Conservation (phyloP, 2,113 vertebrate genomes). For the Xiphias gladius region DNA sequence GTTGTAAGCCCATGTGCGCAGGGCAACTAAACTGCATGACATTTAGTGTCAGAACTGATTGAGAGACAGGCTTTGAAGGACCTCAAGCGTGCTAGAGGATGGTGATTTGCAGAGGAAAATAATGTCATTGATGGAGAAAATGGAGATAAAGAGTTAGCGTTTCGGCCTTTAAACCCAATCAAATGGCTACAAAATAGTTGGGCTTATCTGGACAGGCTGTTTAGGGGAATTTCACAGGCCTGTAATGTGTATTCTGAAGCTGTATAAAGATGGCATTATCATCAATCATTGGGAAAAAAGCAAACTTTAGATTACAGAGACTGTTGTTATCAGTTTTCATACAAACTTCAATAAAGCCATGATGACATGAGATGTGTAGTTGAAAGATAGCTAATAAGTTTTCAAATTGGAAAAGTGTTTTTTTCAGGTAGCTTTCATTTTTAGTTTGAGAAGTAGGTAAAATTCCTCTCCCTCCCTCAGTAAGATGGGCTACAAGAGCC, state of each 20-base stretch:
- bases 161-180: too few species aligned
- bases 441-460: neutral
- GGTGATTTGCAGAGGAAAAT: neutral
- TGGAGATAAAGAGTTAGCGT: neutral
- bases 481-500: neutral
- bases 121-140: neutral
- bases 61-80: neutral
- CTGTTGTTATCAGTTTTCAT: neutral
- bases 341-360: neutral
- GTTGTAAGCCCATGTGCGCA: neutral
- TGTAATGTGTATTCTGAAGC: neutral
- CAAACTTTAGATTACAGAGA: neutral
- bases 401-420: neutral
- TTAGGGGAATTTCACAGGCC: neutral
- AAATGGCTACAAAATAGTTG: too few species aligned
- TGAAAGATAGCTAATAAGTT: neutral
- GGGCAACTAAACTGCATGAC: neutral
- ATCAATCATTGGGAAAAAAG: neutral
- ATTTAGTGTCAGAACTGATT: neutral
- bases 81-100: neutral
- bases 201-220: neutral
- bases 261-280: neutral
- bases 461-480: constrained; percentile 7
- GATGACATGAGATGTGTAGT: neutral
- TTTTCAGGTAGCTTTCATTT: neutral